A percentile compares a stretch with the other conserved stretches of the same genome.
Evolutionary conservation across 2,113 vertebrate genomes (phyloP).

Genomic region (Galeopterus variegatus): DNA sequence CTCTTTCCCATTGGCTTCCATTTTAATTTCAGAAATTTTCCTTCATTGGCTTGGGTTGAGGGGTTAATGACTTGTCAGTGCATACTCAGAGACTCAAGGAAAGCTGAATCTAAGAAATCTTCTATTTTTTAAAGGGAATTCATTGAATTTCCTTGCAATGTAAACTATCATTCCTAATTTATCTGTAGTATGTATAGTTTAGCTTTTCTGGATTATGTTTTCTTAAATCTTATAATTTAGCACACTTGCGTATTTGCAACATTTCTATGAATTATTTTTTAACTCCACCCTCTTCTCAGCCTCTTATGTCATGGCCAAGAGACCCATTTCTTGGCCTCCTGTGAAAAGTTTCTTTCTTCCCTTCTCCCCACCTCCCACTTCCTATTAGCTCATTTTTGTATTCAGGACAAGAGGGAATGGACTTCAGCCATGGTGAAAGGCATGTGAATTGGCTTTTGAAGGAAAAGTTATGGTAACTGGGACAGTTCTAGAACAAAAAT

Average conservation of each 20-base stretch:
- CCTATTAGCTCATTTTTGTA: conserved; percentile 56
- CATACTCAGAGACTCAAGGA: background rate
- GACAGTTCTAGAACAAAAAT: conserved; percentile 24
- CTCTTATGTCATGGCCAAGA: conserved; percentile 2
- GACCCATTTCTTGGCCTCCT: conserved; percentile 58
- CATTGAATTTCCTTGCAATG: background rate
- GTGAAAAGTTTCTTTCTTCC: conserved; percentile 69
- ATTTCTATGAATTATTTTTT: conserved; percentile 22
- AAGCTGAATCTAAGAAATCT: background rate
- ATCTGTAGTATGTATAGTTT: background rate
- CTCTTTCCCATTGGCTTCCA: background rate
- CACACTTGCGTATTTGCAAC: background rate
- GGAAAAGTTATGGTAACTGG: conserved; percentile 45
- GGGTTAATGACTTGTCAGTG: background rate
- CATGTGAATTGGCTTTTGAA: conserved; percentile 55
- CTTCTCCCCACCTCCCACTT: background rate
- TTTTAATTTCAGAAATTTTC: conserved; percentile 34
- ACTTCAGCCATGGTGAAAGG: conserved; percentile 26
- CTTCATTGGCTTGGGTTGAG: background rate
- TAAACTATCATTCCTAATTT: background rate
- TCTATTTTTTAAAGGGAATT: background rate
- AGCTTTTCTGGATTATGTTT: conserved; percentile 10
- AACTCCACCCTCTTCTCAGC: background rate
- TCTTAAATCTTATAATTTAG: conserved; percentile 23
- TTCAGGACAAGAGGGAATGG: conserved; percentile 54